Evolutionary conservation across 92 coral and sea anemone genomes (phyloP).

Genomic region (Scolanthus callimorphus): DNA sequence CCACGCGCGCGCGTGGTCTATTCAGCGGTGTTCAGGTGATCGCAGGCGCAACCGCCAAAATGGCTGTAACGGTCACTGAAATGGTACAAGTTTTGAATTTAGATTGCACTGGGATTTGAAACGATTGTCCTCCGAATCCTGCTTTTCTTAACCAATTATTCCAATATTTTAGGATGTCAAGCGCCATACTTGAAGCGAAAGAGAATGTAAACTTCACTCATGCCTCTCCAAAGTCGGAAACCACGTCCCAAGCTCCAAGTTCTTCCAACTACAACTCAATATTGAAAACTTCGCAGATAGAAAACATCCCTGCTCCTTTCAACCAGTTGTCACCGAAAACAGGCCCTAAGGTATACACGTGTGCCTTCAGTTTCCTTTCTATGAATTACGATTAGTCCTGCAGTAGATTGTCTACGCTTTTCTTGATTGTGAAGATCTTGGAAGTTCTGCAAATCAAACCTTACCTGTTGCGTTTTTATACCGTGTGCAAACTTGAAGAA

Average conservation of each 20-base stretch:
- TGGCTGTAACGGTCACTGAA: conserved; percentile 76
- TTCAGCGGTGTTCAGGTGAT: conserved; percentile 1
- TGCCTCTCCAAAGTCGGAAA: conserved; percentile 38
- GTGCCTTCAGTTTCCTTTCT: too few relatives aligned
- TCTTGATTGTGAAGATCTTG: too few relatives aligned
- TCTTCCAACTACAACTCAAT: conserved; percentile 35
- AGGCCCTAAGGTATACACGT: conserved; percentile 38
- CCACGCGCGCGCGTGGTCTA: too few relatives aligned
- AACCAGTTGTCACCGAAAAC: conserved; percentile 30
- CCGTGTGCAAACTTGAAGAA: too few relatives aligned
- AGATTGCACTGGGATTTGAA: conserved; percentile 30
- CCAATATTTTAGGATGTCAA: conserved; percentile 54
- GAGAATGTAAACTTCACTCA: conserved; percentile 45
- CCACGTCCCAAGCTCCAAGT: conserved; percentile 14
- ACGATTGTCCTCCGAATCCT: background rate
- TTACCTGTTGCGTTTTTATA: too few relatives aligned
- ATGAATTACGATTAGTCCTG: too few relatives aligned
- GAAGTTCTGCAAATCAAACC: too few relatives aligned
- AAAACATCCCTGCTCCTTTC: conserved; percentile 11
- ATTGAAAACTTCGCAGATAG: conserved; percentile 61
- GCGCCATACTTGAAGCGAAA: conserved; percentile 43
- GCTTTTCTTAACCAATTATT: conserved; percentile 14
- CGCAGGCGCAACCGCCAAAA: conserved; percentile 71
- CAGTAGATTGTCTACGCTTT: too few relatives aligned
- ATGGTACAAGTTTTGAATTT: conserved; percentile 83